Conservation (phyloP, 2,888 invertebrate species). For the Neoaliturus tenellus region DNA sequence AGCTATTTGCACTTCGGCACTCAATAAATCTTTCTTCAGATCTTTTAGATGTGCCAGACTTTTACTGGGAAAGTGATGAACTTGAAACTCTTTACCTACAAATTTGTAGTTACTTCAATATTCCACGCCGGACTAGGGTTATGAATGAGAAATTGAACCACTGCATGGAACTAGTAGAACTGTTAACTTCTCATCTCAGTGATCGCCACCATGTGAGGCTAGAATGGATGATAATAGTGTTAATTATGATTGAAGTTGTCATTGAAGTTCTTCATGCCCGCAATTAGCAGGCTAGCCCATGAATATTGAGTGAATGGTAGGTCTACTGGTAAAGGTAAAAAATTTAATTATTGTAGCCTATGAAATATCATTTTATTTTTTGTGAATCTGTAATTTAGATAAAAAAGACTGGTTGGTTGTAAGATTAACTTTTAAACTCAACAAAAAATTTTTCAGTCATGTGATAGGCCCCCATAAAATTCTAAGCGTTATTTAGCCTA, state of each 20-base stretch:
- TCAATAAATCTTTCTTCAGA: conserved; percentile 95
- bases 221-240: conserved; percentile 98
- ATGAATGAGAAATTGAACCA: conserved; percentile 97
- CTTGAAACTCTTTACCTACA: conserved; percentile 90
- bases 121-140: conserved; percentile 89
- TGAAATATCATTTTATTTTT: too few species aligned
- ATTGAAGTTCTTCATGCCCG: conserved; percentile 87
- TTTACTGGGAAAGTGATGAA: conserved; percentile 98
- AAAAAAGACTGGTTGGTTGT: too few species aligned
- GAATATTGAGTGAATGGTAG: too few species aligned
- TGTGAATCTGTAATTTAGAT: too few species aligned
- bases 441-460: too few species aligned
- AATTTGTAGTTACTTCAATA: conserved; percentile 89
- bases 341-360: too few species aligned
- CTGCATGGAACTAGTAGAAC: conserved; percentile 93
- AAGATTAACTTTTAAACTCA: too few species aligned
- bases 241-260: conserved; percentile 96
- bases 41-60: conserved; percentile 95
- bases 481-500: too few species aligned
- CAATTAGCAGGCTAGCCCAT: too few species aligned
- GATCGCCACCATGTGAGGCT: conserved; percentile 95
- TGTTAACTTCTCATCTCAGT: conserved; percentile 92
- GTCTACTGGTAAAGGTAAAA: too few species aligned
- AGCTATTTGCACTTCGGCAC: conserved; percentile 92
- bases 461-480: too few species aligned